Evolutionary conservation across 2,113 vertebrate species (phyloP).

Genomic region (Marmota monax): DNA sequence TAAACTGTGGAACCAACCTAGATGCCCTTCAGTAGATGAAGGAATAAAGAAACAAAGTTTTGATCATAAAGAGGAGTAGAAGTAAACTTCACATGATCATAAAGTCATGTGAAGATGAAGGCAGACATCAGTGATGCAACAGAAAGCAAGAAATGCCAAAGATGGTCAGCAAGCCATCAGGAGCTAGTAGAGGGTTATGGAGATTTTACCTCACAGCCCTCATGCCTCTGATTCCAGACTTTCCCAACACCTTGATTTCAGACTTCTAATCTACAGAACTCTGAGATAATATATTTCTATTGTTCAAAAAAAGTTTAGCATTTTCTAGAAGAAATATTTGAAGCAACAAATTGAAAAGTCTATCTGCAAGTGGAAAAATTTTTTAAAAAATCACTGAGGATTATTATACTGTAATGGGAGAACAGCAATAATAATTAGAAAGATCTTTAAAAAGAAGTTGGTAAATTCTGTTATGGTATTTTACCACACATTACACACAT

Average conservation of each 20-base stretch:
- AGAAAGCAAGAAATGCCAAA: neutral
- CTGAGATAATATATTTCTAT: neutral
- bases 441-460: neutral
- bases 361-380: neutral
- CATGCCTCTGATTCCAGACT: too few species aligned
- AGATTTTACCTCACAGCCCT: neutral
- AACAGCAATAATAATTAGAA: neutral
- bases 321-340: constrained; percentile 26
- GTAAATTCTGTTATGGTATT: neutral
- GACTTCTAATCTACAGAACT: too few species aligned
- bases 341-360: neutral
- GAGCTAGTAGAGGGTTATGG: neutral
- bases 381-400: neutral
- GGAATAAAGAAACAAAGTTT: neutral
- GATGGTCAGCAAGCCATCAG: neutral
- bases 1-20: too few species aligned
- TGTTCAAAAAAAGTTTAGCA: neutral
- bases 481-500: neutral
- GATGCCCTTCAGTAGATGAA: too few species aligned
- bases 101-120: neutral
- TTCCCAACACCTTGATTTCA: neutral
- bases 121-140: neutral
- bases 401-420: neutral
- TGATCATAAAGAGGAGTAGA: neutral
- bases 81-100: neutral